Conservation (phyloP, 1,140 invertebrate species). For the Phymastichus coffea region DNA sequence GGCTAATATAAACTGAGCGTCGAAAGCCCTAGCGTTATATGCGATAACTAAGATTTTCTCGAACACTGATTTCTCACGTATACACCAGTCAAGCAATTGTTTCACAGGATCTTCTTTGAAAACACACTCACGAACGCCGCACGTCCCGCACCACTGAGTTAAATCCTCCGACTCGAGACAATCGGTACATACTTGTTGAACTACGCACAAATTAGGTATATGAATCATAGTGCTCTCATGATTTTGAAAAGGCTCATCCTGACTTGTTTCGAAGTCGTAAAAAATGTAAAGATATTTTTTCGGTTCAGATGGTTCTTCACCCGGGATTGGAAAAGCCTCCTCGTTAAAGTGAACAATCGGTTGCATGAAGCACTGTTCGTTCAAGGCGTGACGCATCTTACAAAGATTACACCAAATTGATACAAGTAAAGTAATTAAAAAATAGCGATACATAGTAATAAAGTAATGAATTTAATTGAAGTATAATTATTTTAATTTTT, state of each 20-base stretch:
- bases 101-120: conserved; percentile 5
- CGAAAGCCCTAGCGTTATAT: conserved; percentile 34
- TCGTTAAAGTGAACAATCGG: not conserved
- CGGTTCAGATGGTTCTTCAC: no score
- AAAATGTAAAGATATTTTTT: not conserved
- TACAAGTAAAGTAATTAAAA: no score
- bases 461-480: no score
- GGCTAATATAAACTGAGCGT: conserved; percentile 35
- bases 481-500: no score
- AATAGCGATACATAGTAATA: no score
- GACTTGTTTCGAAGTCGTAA: not conserved
- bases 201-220: not conserved
- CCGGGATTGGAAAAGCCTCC: not conserved
- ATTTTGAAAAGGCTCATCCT: not conserved
- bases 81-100: not conserved
- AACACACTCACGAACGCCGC: conserved; percentile 1
- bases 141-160: not conserved
- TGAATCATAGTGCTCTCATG: not conserved
- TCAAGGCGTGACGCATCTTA: not conserved
- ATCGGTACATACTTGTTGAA: not conserved
- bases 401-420: not conserved
- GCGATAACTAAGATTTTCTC: conserved; percentile 28
- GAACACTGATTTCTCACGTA: not conserved
- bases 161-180: not conserved
- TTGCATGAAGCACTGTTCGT: not conserved